These are phyloP conservation scores for Etia nguti DNA, from an alignment of 2,113 vertebrate genomes.

Conservation along the genomic window DNA sequence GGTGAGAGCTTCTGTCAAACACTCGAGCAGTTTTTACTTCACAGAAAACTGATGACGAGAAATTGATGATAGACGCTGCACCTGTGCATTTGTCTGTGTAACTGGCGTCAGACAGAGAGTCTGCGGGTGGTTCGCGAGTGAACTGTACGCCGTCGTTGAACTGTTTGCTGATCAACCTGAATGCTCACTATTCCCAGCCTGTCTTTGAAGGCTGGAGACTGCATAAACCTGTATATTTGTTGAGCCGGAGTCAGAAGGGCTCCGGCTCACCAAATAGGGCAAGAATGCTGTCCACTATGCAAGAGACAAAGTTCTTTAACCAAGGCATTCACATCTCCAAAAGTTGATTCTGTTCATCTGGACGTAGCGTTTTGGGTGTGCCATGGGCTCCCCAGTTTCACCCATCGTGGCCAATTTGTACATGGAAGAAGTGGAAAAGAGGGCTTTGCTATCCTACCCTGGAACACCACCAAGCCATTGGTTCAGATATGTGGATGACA, in stretches of 20 bases:
- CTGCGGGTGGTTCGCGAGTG: not conserved
- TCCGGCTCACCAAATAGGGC: too few species aligned
- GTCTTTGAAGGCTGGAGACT: not conserved
- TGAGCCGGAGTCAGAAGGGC: too few species aligned
- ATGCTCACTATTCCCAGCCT: not conserved
- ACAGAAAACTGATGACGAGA: not conserved
- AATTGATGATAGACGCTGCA: not conserved
- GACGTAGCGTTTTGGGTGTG: too few species aligned
- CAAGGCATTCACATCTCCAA: too few species aligned
- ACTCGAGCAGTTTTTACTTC: not conserved
- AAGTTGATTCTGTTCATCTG: too few species aligned
- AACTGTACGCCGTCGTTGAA: not conserved
- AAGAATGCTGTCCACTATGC: not conserved
- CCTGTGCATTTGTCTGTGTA: not conserved
- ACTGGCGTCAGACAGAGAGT: not conserved
- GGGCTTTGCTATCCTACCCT: too few species aligned
- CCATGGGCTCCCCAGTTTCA: too few species aligned
- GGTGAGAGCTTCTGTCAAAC: slow-evolving; percentile 11
- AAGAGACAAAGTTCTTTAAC: not conserved
- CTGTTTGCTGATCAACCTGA: not conserved
- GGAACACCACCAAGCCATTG: too few species aligned
- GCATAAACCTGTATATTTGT: not conserved
- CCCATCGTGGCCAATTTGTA: too few species aligned
- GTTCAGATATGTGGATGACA: too few species aligned
- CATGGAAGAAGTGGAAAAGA: too few species aligned